A percentile compares a stretch with the other conserved stretches of the same genome.
Evolutionary conservation across 2,113 vertebrate genomes (phyloP).

Genomic region (Chionomys nivalis): DNA sequence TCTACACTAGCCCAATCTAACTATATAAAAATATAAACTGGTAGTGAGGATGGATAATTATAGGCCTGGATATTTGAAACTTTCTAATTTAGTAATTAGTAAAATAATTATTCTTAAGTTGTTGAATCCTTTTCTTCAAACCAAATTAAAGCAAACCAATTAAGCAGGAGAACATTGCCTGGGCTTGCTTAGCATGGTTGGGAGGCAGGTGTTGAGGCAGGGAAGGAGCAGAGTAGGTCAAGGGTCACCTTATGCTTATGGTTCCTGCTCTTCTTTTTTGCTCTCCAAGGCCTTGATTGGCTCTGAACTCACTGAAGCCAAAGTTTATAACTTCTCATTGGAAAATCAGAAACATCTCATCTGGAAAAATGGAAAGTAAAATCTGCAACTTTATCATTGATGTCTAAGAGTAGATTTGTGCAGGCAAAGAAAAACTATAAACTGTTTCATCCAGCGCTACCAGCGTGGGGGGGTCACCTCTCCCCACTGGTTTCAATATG

Average conservation of each 20-base stretch:
- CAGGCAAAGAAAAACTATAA: background rate
- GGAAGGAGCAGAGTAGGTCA: background rate
- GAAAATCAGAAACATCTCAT: background rate
- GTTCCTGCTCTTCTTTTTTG: background rate
- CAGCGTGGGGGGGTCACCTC: background rate
- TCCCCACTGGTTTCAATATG: background rate
- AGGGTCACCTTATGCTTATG: background rate
- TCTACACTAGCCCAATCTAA: background rate
- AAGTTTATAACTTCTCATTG: background rate
- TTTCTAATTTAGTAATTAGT: slow-evolving; percentile 32
- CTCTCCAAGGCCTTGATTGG: background rate
- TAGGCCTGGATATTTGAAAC: slow-evolving; percentile 32
- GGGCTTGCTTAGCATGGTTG: background rate
- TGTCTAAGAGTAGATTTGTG: background rate
- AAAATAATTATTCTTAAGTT: slow-evolving; percentile 57
- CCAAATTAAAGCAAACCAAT: slow-evolving; percentile 27
- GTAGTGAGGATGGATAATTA: background rate
- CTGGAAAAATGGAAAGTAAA: background rate
- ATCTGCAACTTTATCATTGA: background rate
- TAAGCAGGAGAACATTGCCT: background rate
- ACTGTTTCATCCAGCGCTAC: background rate
- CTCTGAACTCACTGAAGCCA: background rate
- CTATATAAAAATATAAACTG: background rate
- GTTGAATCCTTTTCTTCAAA: slow-evolving; percentile 43
- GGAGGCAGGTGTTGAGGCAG: background rate